These are phyloP conservation scores for Drosophila subquinaria DNA, from an alignment of 2,888 invertebrate genomes.

Conservation along the genomic window DNA sequence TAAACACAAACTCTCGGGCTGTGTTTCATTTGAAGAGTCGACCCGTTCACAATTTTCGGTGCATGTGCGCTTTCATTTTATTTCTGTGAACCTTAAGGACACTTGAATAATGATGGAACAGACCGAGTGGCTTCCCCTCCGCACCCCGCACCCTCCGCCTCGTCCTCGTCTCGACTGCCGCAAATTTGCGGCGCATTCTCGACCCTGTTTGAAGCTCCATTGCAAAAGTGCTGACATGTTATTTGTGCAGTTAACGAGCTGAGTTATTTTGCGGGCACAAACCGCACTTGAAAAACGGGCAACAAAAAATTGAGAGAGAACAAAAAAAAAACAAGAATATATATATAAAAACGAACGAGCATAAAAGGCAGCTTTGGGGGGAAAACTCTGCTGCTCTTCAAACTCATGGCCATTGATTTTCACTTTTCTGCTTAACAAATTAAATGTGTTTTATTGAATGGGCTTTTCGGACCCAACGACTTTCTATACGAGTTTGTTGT, in stretches of 20 bases:
- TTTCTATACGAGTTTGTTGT: conserved; percentile 27
- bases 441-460: conserved; percentile 50
- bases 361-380: conserved; percentile 37
- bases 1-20: conserved; percentile 60
- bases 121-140: conserved; percentile 53
- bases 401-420: conserved; percentile 54
- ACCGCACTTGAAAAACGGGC: conserved; percentile 71
- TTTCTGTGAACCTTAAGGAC: conserved; percentile 73
- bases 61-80: conserved; percentile 59
- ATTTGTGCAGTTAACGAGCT: conserved; percentile 82
- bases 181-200: conserved; percentile 71
- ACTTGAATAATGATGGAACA: conserved; percentile 80
- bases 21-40: conserved; percentile 71
- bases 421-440: conserved; percentile 60
- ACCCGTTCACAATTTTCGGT: conserved; percentile 37
- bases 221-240: conserved; percentile 80
- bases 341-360: conserved; percentile 15
- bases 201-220: conserved; percentile 56
- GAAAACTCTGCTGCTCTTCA: conserved; percentile 15
- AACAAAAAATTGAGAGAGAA: conserved; percentile 36
- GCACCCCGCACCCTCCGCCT: neutral
- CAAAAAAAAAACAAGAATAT: conserved; percentile 13
- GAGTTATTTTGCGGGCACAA: conserved; percentile 76
- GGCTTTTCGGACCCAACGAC: neutral
- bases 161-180: conserved; percentile 25